Evolutionary conservation across 2,797 vertebrate species (phyloP).

Genomic region (Bovichtus variegatus): DNA sequence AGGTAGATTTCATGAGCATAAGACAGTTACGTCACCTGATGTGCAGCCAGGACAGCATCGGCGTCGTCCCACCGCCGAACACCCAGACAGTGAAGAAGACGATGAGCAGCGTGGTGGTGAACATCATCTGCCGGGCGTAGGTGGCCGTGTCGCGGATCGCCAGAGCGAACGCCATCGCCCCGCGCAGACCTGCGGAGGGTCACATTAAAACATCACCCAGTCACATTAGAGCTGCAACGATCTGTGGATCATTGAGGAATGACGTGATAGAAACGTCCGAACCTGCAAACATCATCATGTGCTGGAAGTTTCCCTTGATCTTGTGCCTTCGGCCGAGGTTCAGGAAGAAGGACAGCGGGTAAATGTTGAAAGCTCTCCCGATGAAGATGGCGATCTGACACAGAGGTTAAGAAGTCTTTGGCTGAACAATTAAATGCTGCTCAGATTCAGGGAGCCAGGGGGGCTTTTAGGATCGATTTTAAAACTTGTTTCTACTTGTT

Average conservation of each 20-base stretch:
- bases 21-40: conserved; percentile 96
- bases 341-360: conserved; percentile 95
- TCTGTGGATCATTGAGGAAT: not conserved
- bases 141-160: conserved; percentile 96
- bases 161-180: conserved; percentile 96
- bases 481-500: no score
- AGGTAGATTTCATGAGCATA: no score
- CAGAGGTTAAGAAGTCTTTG: conserved; percentile 76
- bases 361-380: conserved; percentile 95
- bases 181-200: conserved; percentile 89
- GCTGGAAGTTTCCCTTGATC: conserved; percentile 96
- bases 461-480: no score
- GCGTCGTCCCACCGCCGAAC: conserved; percentile 96
- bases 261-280: conserved; percentile 6
- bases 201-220: not conserved
- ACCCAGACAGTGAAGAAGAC: conserved; percentile 99
- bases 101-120: conserved; percentile 96
- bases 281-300: conserved; percentile 99
- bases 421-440: not conserved
- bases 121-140: conserved; percentile 97
- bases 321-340: conserved; percentile 96
- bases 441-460: not conserved
- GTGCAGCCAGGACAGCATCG: conserved; percentile 97
- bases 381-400: conserved; percentile 93
- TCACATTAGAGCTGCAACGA: not conserved